These are phyloP conservation scores for Scaptomyza hsui DNA, from an alignment of 1,140 invertebrate species.

Conservation along the genomic window DNA sequence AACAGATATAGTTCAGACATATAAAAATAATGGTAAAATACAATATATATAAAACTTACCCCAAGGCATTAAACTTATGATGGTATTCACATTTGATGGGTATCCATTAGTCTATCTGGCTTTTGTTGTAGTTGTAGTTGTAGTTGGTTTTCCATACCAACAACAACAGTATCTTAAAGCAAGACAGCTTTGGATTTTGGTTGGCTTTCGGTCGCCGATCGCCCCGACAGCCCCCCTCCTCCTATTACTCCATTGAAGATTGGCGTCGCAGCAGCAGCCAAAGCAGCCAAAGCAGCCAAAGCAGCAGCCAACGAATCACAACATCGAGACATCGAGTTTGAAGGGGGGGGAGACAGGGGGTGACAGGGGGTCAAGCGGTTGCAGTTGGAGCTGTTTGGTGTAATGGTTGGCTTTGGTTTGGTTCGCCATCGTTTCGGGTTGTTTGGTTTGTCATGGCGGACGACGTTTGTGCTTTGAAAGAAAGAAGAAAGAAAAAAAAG, in stretches of 20 bases:
- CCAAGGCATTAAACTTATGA: too few relatives aligned
- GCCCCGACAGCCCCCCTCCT: conserved; percentile 11
- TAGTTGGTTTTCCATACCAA: too few relatives aligned
- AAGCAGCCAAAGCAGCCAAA: conserved; percentile 27
- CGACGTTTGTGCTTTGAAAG: conserved; percentile 28
- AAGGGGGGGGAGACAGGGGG: not conserved
- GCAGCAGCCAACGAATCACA: conserved; percentile 6
- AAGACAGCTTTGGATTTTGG: conserved; percentile 39
- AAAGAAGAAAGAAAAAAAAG: conserved; percentile 55
- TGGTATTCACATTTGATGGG: too few relatives aligned
- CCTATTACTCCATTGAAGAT: conserved; percentile 62
- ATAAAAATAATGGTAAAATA: too few relatives aligned
- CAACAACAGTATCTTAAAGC: too few relatives aligned
- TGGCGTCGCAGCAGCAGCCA: conserved; percentile 57
- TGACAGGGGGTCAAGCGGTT: conserved; percentile 8
- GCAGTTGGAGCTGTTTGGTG: conserved; percentile 35
- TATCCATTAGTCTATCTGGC: too few relatives aligned
- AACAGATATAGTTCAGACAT: too few relatives aligned
- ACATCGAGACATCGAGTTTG: conserved; percentile 34
- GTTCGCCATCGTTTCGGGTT: conserved; percentile 28
- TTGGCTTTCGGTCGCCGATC: conserved; percentile 23
- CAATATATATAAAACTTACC: too few relatives aligned
- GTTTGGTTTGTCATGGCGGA: conserved; percentile 39
- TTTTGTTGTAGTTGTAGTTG: too few relatives aligned
- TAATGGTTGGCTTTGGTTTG: conserved; percentile 25